Percentiles rank a stretch among this genome's conserved stretches.
These are phyloP conservation scores for Vulpes lagopus DNA, from an alignment of 2,113 vertebrate genomes.

Conservation along the genomic window DNA sequence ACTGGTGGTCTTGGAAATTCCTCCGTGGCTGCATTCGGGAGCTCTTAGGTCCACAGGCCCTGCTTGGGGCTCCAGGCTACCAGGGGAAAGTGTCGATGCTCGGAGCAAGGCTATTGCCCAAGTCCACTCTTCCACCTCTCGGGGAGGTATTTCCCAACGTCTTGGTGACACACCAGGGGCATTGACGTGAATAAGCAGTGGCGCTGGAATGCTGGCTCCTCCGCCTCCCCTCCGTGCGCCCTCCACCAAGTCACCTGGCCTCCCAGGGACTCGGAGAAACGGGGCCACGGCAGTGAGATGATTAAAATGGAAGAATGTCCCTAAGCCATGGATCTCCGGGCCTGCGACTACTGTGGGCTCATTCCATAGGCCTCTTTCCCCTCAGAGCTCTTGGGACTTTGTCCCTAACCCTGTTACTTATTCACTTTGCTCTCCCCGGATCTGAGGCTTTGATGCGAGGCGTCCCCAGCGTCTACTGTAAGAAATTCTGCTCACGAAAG, in stretches of 20 bases:
- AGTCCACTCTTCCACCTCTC: not conserved
- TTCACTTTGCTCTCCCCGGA: not conserved
- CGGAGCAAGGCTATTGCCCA: not conserved
- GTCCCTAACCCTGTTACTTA: not conserved
- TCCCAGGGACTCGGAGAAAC: not conserved
- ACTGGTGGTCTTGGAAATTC: not conserved
- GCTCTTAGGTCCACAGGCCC: not conserved
- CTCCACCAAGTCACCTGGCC: not conserved
- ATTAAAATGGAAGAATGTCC: not conserved
- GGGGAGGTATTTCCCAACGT: constrained; percentile 45
- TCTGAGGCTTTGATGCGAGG: not conserved
- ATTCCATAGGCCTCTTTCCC: not conserved
- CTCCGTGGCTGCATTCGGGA: not conserved
- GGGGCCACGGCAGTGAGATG: not conserved
- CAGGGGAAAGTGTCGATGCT: not conserved
- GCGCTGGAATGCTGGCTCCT: not conserved
- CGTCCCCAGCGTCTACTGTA: not conserved
- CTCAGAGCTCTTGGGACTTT: not conserved
- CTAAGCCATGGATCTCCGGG: not conserved
- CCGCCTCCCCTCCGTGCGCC: not conserved
- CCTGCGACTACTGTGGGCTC: not conserved
- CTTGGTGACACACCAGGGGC: constrained; percentile 27
- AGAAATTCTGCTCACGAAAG: not conserved
- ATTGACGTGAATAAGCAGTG: not conserved
- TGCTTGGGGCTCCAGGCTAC: not conserved